Conservation (phyloP, 2,888 invertebrate genomes). For the Graphium colonna region DNA sequence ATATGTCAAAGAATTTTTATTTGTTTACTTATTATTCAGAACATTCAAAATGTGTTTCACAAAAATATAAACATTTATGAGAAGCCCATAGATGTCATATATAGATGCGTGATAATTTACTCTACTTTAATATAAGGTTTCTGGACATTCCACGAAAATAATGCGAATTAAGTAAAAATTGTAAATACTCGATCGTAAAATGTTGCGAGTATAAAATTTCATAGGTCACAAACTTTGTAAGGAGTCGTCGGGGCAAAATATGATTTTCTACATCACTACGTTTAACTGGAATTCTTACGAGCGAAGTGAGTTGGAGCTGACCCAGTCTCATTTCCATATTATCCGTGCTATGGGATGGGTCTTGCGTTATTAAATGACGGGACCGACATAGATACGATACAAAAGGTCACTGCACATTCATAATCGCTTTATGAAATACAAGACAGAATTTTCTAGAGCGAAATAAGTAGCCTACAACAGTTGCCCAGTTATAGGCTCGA, state of each 20-base stretch:
- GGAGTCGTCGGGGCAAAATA: constrained; percentile 32
- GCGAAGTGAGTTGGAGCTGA: constrained; percentile 34
- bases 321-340: constrained; percentile 44
- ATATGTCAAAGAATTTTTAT: no score
- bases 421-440: constrained; percentile 18
- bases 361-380: constrained; percentile 30
- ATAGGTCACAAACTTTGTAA: constrained; percentile 24
- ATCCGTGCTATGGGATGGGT: constrained; percentile 35
- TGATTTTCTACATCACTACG: constrained; percentile 40
- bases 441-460: background rate
- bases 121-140: no score
- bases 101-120: no score
- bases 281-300: constrained; percentile 38
- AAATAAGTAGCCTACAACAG: no score
- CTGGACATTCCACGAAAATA: background rate
- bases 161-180: background rate
- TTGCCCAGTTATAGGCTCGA: no score
- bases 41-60: no score
- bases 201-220: constrained; percentile 8
- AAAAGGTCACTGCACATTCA: constrained; percentile 26
- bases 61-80: no score
- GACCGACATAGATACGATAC: constrained; percentile 26
- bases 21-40: no score
- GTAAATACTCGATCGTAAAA: background rate
- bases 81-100: no score